Percentiles rank a stretch among this genome's conserved stretches.
Evolutionary conservation across 1,140 invertebrate genomes (phyloP).

Genomic region (Littorina saxatilis): DNA sequence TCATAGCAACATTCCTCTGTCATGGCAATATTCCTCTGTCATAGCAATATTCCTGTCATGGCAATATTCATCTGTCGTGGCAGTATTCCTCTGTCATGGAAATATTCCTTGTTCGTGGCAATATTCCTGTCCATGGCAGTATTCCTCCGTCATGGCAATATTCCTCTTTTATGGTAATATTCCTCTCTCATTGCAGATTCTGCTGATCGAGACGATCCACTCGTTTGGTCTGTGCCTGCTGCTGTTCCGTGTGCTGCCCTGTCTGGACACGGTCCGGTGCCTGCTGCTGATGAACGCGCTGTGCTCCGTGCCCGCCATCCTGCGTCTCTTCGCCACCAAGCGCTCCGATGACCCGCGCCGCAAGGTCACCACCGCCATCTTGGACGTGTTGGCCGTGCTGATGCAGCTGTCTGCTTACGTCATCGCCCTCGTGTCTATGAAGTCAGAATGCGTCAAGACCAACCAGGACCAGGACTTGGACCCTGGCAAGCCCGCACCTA

Average conservation of each 20-base stretch:
- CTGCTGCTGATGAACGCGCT: conserved; percentile 96
- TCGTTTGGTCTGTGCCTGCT: conserved; percentile 89
- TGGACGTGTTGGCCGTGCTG: conserved; percentile 53
- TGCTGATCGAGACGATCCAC: conserved; percentile 89
- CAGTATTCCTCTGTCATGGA: too few species aligned
- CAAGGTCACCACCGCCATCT: conserved; percentile 46
- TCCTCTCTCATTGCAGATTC: too few species aligned
- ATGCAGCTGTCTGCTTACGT: conserved; percentile 57
- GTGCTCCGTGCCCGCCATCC: conserved; percentile 88
- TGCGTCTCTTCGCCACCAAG: conserved; percentile 58
- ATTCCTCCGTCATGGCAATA: too few species aligned
- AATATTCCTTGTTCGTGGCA: too few species aligned
- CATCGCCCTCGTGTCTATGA: conserved; percentile 52
- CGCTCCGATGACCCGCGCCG: conserved; percentile 50
- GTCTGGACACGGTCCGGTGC: conserved; percentile 93
- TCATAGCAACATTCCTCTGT: too few species aligned
- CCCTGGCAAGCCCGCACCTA: neutral
- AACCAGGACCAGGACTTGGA: neutral
- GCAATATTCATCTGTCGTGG: too few species aligned
- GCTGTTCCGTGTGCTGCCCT: conserved; percentile 90
- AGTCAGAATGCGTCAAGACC: conserved; percentile 46
- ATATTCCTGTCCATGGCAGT: too few species aligned
- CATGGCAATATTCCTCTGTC: too few species aligned
- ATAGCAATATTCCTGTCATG: too few species aligned
- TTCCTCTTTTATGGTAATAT: too few species aligned